Conservation (phyloP, 2,888 invertebrate species). For the Drosophila antonietae region DNA sequence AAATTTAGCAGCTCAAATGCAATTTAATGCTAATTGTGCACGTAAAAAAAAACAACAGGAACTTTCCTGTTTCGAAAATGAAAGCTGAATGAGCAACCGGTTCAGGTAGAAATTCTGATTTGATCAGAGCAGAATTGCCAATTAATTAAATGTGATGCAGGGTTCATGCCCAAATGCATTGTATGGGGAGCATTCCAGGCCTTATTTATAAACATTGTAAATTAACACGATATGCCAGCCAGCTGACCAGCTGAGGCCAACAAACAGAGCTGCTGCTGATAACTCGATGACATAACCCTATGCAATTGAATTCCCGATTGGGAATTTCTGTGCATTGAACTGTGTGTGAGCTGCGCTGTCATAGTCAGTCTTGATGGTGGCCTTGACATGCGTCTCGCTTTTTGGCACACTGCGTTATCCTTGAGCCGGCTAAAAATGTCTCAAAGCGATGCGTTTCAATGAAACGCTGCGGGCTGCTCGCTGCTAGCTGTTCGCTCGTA, state of each 20-base stretch:
- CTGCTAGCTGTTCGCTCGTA: conserved; percentile 33
- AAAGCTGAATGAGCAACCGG: conserved; percentile 45
- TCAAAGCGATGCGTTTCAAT: conserved; percentile 59
- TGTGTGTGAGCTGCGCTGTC: conserved; percentile 17
- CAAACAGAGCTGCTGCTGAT: conserved; percentile 8
- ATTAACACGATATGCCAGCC: conserved; percentile 20
- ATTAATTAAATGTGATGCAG: conserved; percentile 33
- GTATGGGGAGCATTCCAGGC: conserved; percentile 8
- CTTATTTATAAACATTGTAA: conserved; percentile 48
- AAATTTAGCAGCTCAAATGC: conserved; percentile 43
- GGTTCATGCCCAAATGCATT: conserved; percentile 50
- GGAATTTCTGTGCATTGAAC: conserved; percentile 57
- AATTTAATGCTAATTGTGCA: conserved; percentile 64
- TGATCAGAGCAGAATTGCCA: conserved; percentile 22
- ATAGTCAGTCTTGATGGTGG: conserved; percentile 45
- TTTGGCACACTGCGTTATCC: conserved; percentile 75
- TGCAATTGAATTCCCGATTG: conserved; percentile 13
- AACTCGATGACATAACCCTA: conserved; percentile 56
- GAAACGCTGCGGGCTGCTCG: conserved; percentile 34
- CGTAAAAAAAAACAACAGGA: conserved; percentile 48
- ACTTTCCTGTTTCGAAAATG: conserved; percentile 45
- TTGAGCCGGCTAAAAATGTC: conserved; percentile 75
- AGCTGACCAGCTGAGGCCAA: conserved; percentile 6
- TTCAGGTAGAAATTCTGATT: conserved; percentile 15
- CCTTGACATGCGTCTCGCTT: conserved; percentile 56